Evolutionary conservation across 2,797 vertebrate species (phyloP), one percentile per base, ranked within the genome.

Genomic region (Myripristis murdjan): DNA sequence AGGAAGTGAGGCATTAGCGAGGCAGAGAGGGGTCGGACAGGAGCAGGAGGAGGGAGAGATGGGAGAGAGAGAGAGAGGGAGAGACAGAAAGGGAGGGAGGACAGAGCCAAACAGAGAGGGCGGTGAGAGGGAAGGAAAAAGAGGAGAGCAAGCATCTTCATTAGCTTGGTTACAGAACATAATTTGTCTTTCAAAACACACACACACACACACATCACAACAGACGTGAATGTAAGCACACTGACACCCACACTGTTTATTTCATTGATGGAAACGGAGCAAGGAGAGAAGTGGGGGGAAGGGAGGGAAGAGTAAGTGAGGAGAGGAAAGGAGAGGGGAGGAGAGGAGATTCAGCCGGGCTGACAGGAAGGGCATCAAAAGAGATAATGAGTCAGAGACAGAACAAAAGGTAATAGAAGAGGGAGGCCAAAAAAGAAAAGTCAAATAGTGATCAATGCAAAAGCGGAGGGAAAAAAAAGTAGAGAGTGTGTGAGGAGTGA

Each of bases 101-200:
- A 79, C 77, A 73, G 69, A 73, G 81, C 78, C 59, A 77, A 26
- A 20, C 18, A 26, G 41, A n/a, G 74, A 71, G 55, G 61, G 68
- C 54, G 79, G 52, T 39, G 51, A 28, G 56, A 53, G 43, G 60
- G 80, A 5, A 28, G 28, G 28, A 20, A 16, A 6, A n/a, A 10
- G 52, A 75, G 81, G 60, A 86, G 85, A 83, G 74, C 56, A 65
- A 87, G 89, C 80, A 83, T 85, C 85, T 88, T 89, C 87, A 90
- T 91, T 88, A 92, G 82, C 75, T 82, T 79, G 83, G 77, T 80
- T 74, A 85, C 69, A 77, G 88, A 88, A 85, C 53, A 72, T 73
- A 48, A 91, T 90, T 84, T 89, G 81, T 91, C 75, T 89, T 84
- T 73, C 53, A 44, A 35, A 56, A 71, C 75, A 67, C n/a, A 43